Evolutionary conservation across 2,888 invertebrate species (phyloP), one percentile per base, ranked within the genome.

Genomic region (Hypomecis punctinalis): DNA sequence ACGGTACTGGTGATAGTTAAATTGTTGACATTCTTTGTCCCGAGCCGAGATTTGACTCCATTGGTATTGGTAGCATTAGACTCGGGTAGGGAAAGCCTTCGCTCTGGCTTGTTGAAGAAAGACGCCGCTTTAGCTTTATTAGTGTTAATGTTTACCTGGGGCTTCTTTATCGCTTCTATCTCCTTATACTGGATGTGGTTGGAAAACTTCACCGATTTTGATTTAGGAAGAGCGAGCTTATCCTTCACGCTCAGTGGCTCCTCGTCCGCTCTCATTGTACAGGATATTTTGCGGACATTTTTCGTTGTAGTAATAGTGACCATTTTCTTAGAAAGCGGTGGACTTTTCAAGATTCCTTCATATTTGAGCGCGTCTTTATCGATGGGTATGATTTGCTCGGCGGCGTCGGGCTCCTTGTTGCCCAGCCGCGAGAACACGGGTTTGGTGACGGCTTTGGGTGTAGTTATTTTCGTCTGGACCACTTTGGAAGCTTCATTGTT

Each of bases 231-330:
- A 0, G 83, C 79, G n/a, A 93, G 73, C 68, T 93, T 93, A 0
- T 90, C 85, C 72, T 87, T 93, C 0, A 89, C 85, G 67, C 86
- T 91, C 9, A 93, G 68, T 0, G 92, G 93, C 0, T 82, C 70
- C 64, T 93, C 90, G 55, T 93, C 93, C 0, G 93, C 93, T 54
- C 93, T 79, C 93, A 93, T 93, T 0, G 92, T 92, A 39, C 85
- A 79, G 1, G 87, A 86, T 39, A 89, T 90, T 69, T 85, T 88
- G 48, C 92, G 83, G 0, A 81, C 70, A 13, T 86, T 85, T 61
- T 81, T 83, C 0, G 81, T 74, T 0, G 88, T 86, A 0, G 89
- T 91, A 0, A 91, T 85, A 0, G 88, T 88, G 11, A 88, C 84
- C 0, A 81, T 72, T 72, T 88, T 91, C 55, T 88, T 87, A 0